Evolutionary conservation across 2,888 invertebrate genomes (phyloP).

Genomic region (Phengaris alcon): DNA sequence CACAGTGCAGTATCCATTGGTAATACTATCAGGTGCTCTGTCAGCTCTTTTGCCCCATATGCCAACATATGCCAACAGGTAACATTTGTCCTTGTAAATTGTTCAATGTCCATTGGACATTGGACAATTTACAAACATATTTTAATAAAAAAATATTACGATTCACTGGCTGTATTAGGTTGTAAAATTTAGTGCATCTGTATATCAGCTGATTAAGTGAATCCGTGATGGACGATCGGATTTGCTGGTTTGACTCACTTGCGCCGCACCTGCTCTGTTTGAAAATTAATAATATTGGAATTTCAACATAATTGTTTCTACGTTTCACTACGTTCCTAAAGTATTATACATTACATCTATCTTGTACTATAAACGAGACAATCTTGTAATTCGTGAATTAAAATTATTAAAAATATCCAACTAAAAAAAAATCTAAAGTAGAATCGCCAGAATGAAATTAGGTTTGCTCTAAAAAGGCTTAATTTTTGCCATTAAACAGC

Average conservation of each 20-base stretch:
- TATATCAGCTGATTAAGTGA: not conserved
- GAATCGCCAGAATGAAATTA: conserved; percentile 24
- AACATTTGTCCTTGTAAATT: no score
- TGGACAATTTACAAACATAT: no score
- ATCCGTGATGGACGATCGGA: not conserved
- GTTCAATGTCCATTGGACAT: no score
- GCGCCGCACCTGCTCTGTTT: conserved; percentile 3
- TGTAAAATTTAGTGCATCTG: not conserved
- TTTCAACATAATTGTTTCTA: not conserved
- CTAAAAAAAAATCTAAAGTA: conserved; percentile 1
- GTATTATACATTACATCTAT: not conserved
- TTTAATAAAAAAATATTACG: not conserved
- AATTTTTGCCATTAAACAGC: conserved; percentile 15
- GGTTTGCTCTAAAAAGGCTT: conserved; percentile 3
- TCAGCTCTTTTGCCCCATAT: no score
- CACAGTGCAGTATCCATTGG: no score
- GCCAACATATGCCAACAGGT: no score
- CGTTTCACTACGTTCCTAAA: not conserved
- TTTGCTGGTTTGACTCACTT: not conserved
- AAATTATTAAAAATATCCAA: not conserved
- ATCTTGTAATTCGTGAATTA: not conserved
- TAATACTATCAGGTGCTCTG: no score
- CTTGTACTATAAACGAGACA: no score
- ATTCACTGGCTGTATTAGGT: not conserved
- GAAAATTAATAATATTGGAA: not conserved